Percentiles rank a stretch among this genome's conserved stretches.
phyloP scores from a whole-genome alignment of 2,113 vertebrate genomes.

The Erythrocercus mccallii region DNA sequence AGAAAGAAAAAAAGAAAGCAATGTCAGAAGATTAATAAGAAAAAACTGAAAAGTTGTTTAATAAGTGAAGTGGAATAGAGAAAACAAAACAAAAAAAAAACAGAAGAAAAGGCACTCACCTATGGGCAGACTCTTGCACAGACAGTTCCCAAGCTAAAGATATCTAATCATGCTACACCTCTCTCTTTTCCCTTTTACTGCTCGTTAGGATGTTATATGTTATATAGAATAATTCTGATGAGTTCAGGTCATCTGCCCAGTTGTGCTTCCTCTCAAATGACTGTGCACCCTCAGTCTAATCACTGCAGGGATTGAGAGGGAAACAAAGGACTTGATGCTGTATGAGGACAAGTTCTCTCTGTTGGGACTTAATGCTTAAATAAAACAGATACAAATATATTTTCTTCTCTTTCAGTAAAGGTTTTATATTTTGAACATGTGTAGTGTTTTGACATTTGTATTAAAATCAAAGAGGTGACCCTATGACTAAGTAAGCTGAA shows the following conservation, averaged over 20 bases:
- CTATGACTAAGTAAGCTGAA: not conserved
- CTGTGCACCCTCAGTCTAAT: not conserved
- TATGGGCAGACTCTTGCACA: rapidly evolving
- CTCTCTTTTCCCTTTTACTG: not conserved
- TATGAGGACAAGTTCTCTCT: not conserved
- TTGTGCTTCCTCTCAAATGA: not conserved
- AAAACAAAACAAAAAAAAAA: not conserved
- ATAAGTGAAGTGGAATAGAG: not conserved
- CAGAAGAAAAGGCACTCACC: not conserved
- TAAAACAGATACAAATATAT: not conserved
- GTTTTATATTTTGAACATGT: not conserved
- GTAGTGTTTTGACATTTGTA: not conserved
- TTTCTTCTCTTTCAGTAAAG: not conserved
- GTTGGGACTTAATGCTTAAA: not conserved
- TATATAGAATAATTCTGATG: not conserved
- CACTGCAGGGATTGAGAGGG: not conserved
- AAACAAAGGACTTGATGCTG: not conserved
- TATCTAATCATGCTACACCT: not conserved
- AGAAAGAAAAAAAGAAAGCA: not conserved
- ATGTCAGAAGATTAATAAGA: not conserved
- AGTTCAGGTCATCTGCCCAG: not conserved
- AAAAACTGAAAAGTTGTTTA: not conserved
- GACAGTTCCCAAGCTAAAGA: not conserved
- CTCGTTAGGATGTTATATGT: rapidly evolving
- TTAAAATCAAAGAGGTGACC: not conserved